A percentile compares a stretch with the other conserved stretches of the same genome.
Evolutionary conservation across 2,113 vertebrate genomes (phyloP).

Genomic region (Coracopsis vasa): DNA sequence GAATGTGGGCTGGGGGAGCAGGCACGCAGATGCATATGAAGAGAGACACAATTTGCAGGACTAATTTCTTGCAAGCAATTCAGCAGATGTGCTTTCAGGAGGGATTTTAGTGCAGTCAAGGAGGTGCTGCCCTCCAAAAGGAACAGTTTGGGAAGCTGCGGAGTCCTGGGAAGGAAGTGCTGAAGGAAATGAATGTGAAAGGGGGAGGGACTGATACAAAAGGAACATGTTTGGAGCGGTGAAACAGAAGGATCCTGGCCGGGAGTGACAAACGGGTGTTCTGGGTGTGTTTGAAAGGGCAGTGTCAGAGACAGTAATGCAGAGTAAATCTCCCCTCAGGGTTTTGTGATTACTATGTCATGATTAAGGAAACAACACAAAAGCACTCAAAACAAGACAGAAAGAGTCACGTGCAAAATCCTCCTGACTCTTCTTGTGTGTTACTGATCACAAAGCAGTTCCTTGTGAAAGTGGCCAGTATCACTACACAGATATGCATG

Average conservation of each 20-base stretch:
- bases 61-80: slow-evolving; percentile 12
- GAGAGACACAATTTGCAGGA: not conserved
- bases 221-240: not conserved
- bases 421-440: not conserved
- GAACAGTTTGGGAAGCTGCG: not conserved
- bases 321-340: not conserved
- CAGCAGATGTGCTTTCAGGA: slow-evolving; percentile 42
- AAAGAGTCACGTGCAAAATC: not conserved
- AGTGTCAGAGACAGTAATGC: not conserved
- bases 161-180: slow-evolving; percentile 8
- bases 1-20: not conserved
- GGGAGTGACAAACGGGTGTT: not conserved
- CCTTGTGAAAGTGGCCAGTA: not conserved
- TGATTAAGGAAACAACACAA: not conserved
- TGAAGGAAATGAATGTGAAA: not conserved
- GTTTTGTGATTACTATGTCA: not conserved
- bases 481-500: not conserved
- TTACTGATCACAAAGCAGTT: not conserved
- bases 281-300: not conserved
- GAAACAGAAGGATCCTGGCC: slow-evolving; percentile 1
- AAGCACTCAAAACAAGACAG: not conserved
- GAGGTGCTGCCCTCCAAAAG: slow-evolving; percentile 39
- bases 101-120: slow-evolving; percentile 8
- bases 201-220: not conserved
- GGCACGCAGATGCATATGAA: not conserved